Evolutionary conservation across 2,797 vertebrate species (phyloP).

Genomic region (Rhynchonycteris naso): DNA sequence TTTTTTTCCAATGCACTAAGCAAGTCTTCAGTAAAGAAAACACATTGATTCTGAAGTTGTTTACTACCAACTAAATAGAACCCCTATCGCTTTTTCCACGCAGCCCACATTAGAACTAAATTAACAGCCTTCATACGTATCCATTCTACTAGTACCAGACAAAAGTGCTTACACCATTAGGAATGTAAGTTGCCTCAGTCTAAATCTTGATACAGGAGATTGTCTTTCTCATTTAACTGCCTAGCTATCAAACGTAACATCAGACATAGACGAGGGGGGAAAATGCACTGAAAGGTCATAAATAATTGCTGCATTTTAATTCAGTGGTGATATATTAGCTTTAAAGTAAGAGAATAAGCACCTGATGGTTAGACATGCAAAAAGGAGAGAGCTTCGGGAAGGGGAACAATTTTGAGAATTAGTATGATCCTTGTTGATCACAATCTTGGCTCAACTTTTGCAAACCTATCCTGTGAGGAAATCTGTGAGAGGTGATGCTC

Average conservation of each 20-base stretch:
- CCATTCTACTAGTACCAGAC: slow-evolving; percentile 60
- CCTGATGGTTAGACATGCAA: neutral
- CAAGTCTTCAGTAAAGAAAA: slow-evolving; percentile 71
- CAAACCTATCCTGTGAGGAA: neutral
- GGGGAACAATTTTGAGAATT: neutral
- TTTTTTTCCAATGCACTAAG: slow-evolving; percentile 76
- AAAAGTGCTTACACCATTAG: slow-evolving; percentile 78
- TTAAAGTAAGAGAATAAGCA: neutral
- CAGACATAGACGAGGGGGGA: slow-evolving; percentile 71
- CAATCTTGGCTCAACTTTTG: slow-evolving; percentile 40
- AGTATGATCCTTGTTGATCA: neutral
- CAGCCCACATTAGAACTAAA: slow-evolving; percentile 71
- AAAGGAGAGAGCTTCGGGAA: neutral
- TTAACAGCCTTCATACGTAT: slow-evolving; percentile 69
- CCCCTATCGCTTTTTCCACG: slow-evolving; percentile 24
- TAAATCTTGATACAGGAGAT: slow-evolving; percentile 77
- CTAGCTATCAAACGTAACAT: slow-evolving; percentile 76
- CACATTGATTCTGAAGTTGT: slow-evolving; percentile 63
- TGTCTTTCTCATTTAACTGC: slow-evolving; percentile 77
- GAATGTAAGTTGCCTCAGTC: slow-evolving; percentile 58
- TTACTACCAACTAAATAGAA: slow-evolving; percentile 75
- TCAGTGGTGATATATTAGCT: slow-evolving; percentile 27
- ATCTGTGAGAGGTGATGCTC: slow-evolving; percentile 32
- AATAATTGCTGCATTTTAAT: slow-evolving; percentile 73
- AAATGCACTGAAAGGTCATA: slow-evolving; percentile 57